Base-by-base conservation (phyloP, 2,888 invertebrate species). In the Oasisia sp. region DNA sequence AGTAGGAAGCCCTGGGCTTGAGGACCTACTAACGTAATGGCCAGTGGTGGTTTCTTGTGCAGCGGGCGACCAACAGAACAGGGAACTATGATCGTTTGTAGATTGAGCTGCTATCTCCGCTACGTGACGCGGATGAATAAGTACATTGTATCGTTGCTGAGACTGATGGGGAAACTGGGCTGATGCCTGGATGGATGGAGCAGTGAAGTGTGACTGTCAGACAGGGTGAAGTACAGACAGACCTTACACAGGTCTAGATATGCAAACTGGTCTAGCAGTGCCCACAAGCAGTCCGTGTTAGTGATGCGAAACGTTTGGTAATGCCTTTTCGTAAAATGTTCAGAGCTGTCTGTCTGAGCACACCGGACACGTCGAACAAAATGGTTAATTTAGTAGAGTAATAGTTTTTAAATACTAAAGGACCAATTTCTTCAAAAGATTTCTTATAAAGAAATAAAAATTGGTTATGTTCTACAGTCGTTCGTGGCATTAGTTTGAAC, bases 401-500 rank as follows among this genome's bases (percentile, higher is more conserved):
- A 74, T 74, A 27, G 74, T 74, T 74, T 74, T 74, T 74, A 74
- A 74, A 74, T 74, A 74, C 19, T 19, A 74, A 74, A 74, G 27
- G 74, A 74, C 74, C 74, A 19, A 74, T 74, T 74, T 74, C 74
- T 74, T 74, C 74, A 74, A 74, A 74, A 74, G 74, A 74, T 74
- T 74, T 74, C 74, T 74, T 74, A 0, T 74, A 74, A 74, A 74
- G 74, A 74, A 74, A 74, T 74, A 74, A 74, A 74, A 19, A 74
- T 74, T 74, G 74, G 74, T 74, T 74, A 74, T 19, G 74, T 74
- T 74, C 19, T 74, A 56, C 56, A 74, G 19, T 74, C 27, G n/a
- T 74, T 74, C n/a, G 7, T 74, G 74, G 74, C 74, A 74, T 27
- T 74, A 74, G 74, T 74, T 74, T 74, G 74, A 74, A 74, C 50